Base-by-base conservation (phyloP, 2,888 invertebrate genomes). In the Lumbricus terrestris region DNA sequence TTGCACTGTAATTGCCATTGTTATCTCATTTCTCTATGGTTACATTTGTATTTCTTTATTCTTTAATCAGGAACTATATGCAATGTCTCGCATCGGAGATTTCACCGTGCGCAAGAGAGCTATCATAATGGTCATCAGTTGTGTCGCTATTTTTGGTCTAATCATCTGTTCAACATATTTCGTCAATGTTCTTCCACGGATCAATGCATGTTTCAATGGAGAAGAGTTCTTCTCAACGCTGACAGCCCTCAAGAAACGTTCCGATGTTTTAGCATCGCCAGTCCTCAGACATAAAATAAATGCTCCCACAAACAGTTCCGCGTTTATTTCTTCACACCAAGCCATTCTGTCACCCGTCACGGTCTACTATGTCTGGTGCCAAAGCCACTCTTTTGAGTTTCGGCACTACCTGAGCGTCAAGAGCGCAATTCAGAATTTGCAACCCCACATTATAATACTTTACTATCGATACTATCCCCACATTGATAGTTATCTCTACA, bases 321-420 rank as follows among this genome's bases (percentile, higher is more conserved):
- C n/a, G 11, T n/a, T n/a, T 69, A 5, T 11, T 29, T 69, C 69
- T 69, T 29, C 69, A 29, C 69, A 69, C 11, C 20, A 47, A 47
- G 23, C 1, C 23, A 5, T n/a, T 69, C 6, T 69, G n/a, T 1
- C 88, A 23, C 16, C 92, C 16, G 35, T 89, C 69, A 91, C 90
- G 69, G 93, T 93, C 5, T 93, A 93, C 90, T 94, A 92, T 89
- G 92, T 94, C 2, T 94, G 94, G 94, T 94, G 94, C 90, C 91
- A 92, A 0, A 91, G 92, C 34, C 33, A 47, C 18, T 92, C 93
- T 35, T 93, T 94, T 89, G 91, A 92, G 83, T 94, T 93, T 91
- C 91, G 92, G 35, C 93, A 93, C 89, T 94, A 93, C 91, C 91
- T 94, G n/a, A 93, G 93, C 42, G 92, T 94, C 13, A 40, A 93